A percentile compares a stretch with the other conserved stretches of the same genome.
Conservation (phyloP, 2,888 invertebrate species). For the Cataglyphis cursor region DNA sequence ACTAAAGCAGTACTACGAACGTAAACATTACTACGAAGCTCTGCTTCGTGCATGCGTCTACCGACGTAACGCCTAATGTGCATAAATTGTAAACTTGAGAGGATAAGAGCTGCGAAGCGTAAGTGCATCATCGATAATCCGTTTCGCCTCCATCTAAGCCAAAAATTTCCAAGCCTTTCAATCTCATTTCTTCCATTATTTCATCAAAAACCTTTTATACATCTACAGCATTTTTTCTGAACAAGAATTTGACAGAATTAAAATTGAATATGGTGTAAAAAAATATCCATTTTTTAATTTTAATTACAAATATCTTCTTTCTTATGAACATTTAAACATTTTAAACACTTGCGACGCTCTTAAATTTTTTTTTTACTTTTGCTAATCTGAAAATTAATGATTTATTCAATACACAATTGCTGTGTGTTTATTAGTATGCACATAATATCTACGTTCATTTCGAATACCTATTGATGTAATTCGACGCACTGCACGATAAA, state of each 20-base stretch:
- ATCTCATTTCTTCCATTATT: background rate
- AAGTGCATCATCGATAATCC: conserved; percentile 48
- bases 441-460: conserved; percentile 10
- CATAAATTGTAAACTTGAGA: conserved; percentile 47
- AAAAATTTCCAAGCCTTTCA: background rate
- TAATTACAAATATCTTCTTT: background rate
- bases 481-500: conserved; percentile 26
- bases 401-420: background rate
- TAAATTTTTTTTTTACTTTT: background rate
- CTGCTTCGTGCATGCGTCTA: conserved; percentile 1
- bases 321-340: background rate
- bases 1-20: background rate
- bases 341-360: background rate
- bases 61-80: conserved; percentile 43
- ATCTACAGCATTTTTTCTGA: background rate
- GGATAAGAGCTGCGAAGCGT: conserved; percentile 40
- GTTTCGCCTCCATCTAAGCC: conserved; percentile 24
- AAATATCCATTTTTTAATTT: background rate
- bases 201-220: conserved; percentile 14
- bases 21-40: conserved; percentile 44
- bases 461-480: conserved; percentile 18
- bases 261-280: background rate
- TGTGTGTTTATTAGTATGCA: conserved; percentile 9
- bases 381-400: background rate
- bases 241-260: background rate